Evolutionary conservation across 2,888 invertebrate species (phyloP).

Genomic region (Timandra comae): DNA sequence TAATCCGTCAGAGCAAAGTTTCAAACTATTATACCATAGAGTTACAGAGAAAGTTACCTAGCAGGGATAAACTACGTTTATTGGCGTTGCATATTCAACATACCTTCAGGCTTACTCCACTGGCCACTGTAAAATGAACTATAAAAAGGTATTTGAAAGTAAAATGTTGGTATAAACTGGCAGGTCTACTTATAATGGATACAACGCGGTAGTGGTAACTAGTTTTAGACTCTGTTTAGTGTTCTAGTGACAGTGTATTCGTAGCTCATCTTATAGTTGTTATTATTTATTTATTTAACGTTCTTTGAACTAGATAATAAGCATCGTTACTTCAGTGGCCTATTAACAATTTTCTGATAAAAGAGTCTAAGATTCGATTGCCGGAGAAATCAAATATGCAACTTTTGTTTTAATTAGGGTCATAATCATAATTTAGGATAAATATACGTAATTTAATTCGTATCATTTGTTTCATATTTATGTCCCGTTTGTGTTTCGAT

Average conservation of each 20-base stretch:
- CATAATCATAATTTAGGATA: too few species aligned
- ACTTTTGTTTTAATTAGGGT: too few species aligned
- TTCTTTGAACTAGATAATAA: too few species aligned
- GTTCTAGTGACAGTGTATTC: slow-evolving; percentile 42
- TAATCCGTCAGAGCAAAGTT: slow-evolving; percentile 15
- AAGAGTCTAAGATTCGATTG: too few species aligned
- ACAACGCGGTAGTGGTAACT: slow-evolving; percentile 40
- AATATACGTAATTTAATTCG: too few species aligned
- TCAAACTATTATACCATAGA: slow-evolving; percentile 28
- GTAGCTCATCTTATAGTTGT: slow-evolving; percentile 16
- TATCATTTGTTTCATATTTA: too few species aligned
- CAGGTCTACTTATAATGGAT: slow-evolving; percentile 29
- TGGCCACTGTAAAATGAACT: slow-evolving; percentile 33
- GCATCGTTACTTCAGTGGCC: too few species aligned
- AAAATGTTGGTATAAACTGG: slow-evolving; percentile 14
- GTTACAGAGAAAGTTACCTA: slow-evolving; percentile 62
- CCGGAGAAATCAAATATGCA: too few species aligned
- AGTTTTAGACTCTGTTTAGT: slow-evolving; percentile 58
- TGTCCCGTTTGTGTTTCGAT: too few species aligned
- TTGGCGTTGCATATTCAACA: slow-evolving; percentile 72
- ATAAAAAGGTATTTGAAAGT: slow-evolving; percentile 9
- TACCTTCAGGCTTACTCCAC: slow-evolving; percentile 44
- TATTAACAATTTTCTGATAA: too few species aligned
- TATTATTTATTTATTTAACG: too few species aligned
- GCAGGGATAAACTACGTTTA: slow-evolving; percentile 66